Base-by-base conservation (phyloP, 2,113 vertebrate species). In the Odobenus rosmarus region DNA sequence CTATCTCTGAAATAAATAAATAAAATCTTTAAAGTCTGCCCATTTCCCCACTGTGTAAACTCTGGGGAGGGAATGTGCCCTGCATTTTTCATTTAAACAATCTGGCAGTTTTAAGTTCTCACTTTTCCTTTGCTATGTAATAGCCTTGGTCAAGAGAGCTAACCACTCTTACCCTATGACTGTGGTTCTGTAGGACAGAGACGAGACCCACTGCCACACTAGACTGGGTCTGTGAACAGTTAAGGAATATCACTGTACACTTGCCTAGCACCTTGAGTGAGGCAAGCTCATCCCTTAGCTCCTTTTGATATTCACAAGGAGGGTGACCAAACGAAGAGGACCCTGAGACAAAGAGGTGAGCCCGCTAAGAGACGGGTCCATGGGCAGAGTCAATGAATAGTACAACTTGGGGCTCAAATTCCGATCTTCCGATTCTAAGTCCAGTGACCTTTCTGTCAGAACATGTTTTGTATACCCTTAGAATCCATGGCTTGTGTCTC, bases 261-360 rank as follows among this genome's bases (percentile, higher is more conserved):
- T 4, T 51, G 39, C 84, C 42, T 15, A 23, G 46, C 61, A 92
- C 89, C 36, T 14, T 76, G 74, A 64, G 18, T 42, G 12, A 95
- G 31, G 82, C 79, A 88, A 94, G 71, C 49, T 86, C 55, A 36
- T 4, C 57, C 33, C 67, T 90, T 53, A 55, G 31, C 81, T 86
- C 81, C 53, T 82, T 95, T 93, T 64, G 64, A 77, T 21, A 90
- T 55, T 71, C 83, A 93, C 55, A 61, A 91, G 59, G 82, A 95
- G 18, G 36, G 39, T 76, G 36, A 83, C 80, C 36, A 42, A 83
- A 91, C 39, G 77, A 94, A 91, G 36, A 92, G 49, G 67, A 53
- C 46, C 42, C 49, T 71, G 42, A 90, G 89, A 91, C 53, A 85
- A 96, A 95, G 86, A 92, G 55, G 71, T 72, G 62, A 77, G 87